Evolutionary conservation across 2,797 vertebrate species (phyloP).

Genomic region (Chelmon rostratus): DNA sequence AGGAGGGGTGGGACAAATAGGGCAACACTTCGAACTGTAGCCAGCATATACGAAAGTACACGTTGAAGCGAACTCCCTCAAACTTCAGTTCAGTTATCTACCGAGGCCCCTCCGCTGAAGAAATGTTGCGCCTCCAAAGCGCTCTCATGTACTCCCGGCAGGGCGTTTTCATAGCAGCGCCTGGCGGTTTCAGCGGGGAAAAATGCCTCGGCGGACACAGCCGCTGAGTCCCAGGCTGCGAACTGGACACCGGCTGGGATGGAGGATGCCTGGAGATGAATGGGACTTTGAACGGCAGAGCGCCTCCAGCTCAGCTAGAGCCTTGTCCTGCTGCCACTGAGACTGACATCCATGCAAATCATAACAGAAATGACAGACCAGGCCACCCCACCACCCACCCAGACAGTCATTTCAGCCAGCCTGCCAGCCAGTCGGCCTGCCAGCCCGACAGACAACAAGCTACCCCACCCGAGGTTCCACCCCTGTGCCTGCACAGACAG

Average conservation of each 20-base stretch:
- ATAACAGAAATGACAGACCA: conserved; percentile 81
- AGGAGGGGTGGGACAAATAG: too few relatives aligned
- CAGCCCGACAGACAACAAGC: conserved; percentile 65
- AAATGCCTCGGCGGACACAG: too few relatives aligned
- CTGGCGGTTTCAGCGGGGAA: too few relatives aligned
- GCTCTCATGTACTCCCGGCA: background rate
- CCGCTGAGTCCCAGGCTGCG: background rate
- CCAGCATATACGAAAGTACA: too few relatives aligned
- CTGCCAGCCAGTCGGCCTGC: conserved; percentile 62
- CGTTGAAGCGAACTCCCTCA: too few relatives aligned
- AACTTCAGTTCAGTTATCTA: background rate
- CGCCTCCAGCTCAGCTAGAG: conserved; percentile 63
- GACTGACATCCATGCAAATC: conserved; percentile 85
- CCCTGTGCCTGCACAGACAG: conserved; percentile 78
- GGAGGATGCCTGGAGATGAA: conserved; percentile 39
- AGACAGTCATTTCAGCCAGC: conserved; percentile 45
- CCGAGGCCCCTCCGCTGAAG: background rate
- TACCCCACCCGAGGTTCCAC: conserved; percentile 73
- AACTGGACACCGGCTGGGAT: conserved; percentile 16
- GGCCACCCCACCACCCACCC: conserved; percentile 57
- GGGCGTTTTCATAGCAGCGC: background rate
- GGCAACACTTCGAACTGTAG: too few relatives aligned
- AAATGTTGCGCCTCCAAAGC: background rate
- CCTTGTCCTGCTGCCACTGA: conserved; percentile 67
- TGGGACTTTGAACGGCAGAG: conserved; percentile 35